These are phyloP conservation scores for Pangasius krempfi DNA, from an alignment of 2,797 vertebrate species.

Conservation along the genomic window DNA sequence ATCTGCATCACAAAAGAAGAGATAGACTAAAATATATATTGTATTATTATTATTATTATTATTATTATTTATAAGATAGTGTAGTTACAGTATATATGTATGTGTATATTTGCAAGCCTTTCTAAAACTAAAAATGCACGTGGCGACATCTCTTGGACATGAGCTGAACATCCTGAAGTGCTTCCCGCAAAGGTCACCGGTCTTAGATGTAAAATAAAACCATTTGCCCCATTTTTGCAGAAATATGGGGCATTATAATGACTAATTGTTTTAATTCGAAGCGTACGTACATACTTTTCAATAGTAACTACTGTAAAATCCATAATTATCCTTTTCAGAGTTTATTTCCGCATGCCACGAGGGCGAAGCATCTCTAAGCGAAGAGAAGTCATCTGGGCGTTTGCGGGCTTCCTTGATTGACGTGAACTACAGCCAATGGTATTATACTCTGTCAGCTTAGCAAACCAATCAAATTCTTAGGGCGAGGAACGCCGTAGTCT, in stretches of 20 bases:
- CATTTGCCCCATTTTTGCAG: background rate
- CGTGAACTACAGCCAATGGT: slow-evolving; percentile 54
- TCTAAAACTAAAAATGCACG: slow-evolving; percentile 19
- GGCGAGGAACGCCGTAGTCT: slow-evolving; percentile 69
- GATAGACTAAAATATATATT: background rate
- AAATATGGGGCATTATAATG: background rate
- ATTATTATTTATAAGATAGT: background rate
- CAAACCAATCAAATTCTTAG: slow-evolving; percentile 65
- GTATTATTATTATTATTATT: background rate
- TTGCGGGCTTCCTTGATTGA: slow-evolving; percentile 62
- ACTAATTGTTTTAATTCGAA: background rate
- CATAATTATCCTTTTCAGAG: background rate
- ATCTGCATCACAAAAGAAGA: background rate
- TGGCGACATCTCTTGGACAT: slow-evolving; percentile 69
- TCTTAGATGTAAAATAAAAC: slow-evolving; percentile 17
- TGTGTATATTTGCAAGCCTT: background rate
- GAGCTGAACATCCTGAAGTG: background rate
- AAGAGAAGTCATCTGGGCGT: slow-evolving; percentile 36
- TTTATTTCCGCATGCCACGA: slow-evolving; percentile 43
- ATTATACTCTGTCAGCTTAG: slow-evolving; percentile 57
- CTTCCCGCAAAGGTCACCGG: slow-evolving; percentile 35
- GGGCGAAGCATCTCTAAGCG: background rate
- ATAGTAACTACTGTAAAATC: background rate
- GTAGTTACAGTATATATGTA: background rate
- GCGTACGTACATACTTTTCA: background rate